Evolutionary conservation across 2,888 invertebrate genomes (phyloP).

Genomic region (Scaeva pyrastri): DNA sequence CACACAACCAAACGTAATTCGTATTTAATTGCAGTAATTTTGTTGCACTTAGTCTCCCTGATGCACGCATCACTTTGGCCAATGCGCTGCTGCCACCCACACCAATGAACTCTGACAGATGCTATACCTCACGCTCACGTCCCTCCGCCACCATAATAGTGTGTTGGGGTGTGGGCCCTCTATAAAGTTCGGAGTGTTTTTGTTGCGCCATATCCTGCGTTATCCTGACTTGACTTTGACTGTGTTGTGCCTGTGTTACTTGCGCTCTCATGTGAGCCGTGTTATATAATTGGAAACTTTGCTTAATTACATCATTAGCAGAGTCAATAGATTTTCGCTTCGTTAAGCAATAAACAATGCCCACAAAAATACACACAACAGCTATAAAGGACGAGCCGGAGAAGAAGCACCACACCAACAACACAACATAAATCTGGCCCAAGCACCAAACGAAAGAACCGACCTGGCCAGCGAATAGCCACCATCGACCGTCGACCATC

Average conservation of each 20-base stretch:
- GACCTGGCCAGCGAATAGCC: constrained; percentile 9
- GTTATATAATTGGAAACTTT: constrained; percentile 74
- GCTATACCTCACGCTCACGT: not conserved
- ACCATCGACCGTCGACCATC: no score
- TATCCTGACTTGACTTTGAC: not conserved
- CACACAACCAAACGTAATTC: constrained; percentile 6
- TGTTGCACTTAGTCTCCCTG: constrained; percentile 56
- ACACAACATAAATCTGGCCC: constrained; percentile 63
- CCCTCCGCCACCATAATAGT: no score
- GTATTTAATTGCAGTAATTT: constrained; percentile 68
- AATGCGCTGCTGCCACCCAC: not conserved
- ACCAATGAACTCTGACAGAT: constrained; percentile 34
- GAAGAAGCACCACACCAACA: not conserved
- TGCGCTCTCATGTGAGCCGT: constrained; percentile 47
- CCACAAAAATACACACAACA: constrained; percentile 57
- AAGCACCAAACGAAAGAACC: constrained; percentile 32
- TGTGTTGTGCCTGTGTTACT: not conserved
- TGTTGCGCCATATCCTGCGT: constrained; percentile 25
- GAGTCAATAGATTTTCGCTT: constrained; percentile 80
- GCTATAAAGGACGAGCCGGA: constrained; percentile 36
- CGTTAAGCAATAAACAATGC: constrained; percentile 75
- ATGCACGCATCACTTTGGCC: constrained; percentile 9
- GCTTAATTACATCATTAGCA: constrained; percentile 82
- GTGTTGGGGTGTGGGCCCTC: not conserved
- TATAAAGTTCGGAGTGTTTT: constrained; percentile 10